Conservation (phyloP, 2,888 invertebrate species). For the Pemphredon lugubris region DNA sequence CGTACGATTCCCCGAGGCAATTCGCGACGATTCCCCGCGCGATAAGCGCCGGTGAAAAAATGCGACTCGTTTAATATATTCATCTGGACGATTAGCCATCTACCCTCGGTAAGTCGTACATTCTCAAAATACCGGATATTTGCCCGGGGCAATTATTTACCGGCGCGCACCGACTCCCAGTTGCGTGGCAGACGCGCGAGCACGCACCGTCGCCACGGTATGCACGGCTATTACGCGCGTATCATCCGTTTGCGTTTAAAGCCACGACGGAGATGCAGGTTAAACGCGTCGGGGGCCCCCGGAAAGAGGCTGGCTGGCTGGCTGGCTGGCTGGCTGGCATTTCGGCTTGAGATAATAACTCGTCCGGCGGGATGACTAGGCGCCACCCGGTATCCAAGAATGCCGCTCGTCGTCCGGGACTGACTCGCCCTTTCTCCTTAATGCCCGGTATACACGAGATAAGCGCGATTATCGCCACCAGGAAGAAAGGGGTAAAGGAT, state of each 20-base stretch:
- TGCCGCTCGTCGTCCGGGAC: conserved; percentile 62
- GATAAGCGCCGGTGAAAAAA: conserved; percentile 38
- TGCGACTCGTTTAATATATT: conserved; percentile 11
- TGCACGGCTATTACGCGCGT: conserved; percentile 24
- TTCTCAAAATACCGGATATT: conserved; percentile 39
- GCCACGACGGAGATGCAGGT: conserved; percentile 30
- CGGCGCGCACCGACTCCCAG: conserved; percentile 21
- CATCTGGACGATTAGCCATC: conserved; percentile 21
- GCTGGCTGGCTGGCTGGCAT: conserved; percentile 40
- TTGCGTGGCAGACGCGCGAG: conserved; percentile 10
- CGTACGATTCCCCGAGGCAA: conserved; percentile 13
- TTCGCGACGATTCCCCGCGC: conserved; percentile 18
- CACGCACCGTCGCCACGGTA: not conserved
- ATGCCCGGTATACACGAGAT: conserved; percentile 65
- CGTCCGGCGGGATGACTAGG: conserved; percentile 71
- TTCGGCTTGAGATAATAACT: conserved; percentile 74
- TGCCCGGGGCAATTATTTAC: conserved; percentile 34
- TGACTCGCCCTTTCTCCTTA: conserved; percentile 55
- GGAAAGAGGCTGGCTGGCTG: too few species aligned
- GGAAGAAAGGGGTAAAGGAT: too few species aligned
- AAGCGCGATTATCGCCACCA: conserved; percentile 42
- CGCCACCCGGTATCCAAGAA: conserved; percentile 73
- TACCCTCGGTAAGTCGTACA: not conserved
- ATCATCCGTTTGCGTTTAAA: conserved; percentile 6
- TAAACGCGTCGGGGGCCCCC: conserved; percentile 31